Base-by-base conservation (phyloP, 1,140 invertebrate species). In the Drosophila baimaii region DNA sequence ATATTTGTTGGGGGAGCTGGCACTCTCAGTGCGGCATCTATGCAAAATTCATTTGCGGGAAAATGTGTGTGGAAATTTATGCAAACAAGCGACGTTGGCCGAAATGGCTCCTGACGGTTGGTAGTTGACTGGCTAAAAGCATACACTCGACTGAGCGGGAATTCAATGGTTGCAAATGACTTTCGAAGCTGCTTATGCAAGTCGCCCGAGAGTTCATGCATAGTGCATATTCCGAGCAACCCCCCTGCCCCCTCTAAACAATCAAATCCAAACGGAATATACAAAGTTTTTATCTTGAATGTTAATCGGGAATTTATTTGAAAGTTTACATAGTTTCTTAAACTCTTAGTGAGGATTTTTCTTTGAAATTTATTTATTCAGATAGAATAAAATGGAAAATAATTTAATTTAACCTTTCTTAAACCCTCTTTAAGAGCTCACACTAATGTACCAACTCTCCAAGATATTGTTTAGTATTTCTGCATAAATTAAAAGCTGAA, bases 31-130 rank as follows among this genome's bases (percentile, higher is more conserved):
- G 12, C 10, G 17, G 31, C 52, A 51, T 21, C 46, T 52, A 73
- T 73, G 70, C 37, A 51, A 73, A 73, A 54, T 73, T 52, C 69
- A 73, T 61, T 73, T 51, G 44, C 17, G 44, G 35, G 33, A 29
- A 74, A 62, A 62, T 64, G 47, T 56, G 71, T 71, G 54, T 58
- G 47, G 35, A 52, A 75, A 75, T 41, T 51, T 56, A 75, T 75
- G 72, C 72, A 56, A 68, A 66, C 63, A 35, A 59, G 41, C 47
- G 39, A 23, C 59, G 17, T 37, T 75, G 52, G 33, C 46, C 61
- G 21, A 69, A 69, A 65, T 69, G 46, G 31, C 33, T 13, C n/a
- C 56, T 46, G 39, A 35, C n/a, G 63, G 59, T 37, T 29, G 58
- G 19, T 27, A 51, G 43, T 46, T 19, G 35, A 19, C 51, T 19